A percentile compares a stretch with the other conserved stretches of the same genome.
Conservation (phyloP, 2,113 vertebrate species). For the Ascaphus truei region DNA sequence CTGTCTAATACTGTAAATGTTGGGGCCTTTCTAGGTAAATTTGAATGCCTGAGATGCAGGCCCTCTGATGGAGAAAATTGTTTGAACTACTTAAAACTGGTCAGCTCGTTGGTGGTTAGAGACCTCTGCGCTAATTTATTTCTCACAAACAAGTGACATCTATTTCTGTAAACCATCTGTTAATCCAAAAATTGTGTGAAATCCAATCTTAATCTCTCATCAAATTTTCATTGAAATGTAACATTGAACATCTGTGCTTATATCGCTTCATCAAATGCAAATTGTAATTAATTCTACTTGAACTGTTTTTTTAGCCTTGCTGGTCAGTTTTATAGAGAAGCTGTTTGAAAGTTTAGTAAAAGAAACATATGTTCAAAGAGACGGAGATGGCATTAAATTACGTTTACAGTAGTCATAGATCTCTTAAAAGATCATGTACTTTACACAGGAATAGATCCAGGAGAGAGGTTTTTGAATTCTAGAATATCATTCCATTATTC, state of each 20-base stretch:
- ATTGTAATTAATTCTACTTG: conserved; percentile 30
- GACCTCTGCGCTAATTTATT: conserved; percentile 2
- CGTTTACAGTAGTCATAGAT: conserved; percentile 14
- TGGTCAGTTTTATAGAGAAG: conserved; percentile 12
- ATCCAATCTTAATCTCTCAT: conserved; percentile 53
- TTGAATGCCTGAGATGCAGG: not conserved
- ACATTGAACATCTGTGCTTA: conserved; percentile 42
- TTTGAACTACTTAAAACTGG: not conserved
- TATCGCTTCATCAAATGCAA: conserved; percentile 29
- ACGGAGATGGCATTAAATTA: conserved; percentile 13
- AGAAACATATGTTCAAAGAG: conserved; percentile 15
- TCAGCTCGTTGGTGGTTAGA: conserved; percentile 1
- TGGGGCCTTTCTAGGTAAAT: too few species aligned
- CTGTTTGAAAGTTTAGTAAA: conserved; percentile 17
- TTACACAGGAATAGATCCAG: too few species aligned
- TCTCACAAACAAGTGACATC: conserved; percentile 31
- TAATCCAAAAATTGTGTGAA: conserved; percentile 48
- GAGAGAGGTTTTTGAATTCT: too few species aligned
- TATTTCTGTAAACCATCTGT: conserved; percentile 62
- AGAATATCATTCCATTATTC: too few species aligned
- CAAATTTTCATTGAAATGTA: conserved; percentile 46
- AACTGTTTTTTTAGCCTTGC: conserved; percentile 30
- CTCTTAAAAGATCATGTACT: not conserved
- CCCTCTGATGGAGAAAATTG: not conserved
- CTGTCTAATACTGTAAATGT: too few species aligned